A percentile compares a stretch with the other conserved stretches of the same genome.
These are phyloP conservation scores for Corythoichthys intestinalis DNA, from an alignment of 2,113 vertebrate species.

Conservation along the genomic window DNA sequence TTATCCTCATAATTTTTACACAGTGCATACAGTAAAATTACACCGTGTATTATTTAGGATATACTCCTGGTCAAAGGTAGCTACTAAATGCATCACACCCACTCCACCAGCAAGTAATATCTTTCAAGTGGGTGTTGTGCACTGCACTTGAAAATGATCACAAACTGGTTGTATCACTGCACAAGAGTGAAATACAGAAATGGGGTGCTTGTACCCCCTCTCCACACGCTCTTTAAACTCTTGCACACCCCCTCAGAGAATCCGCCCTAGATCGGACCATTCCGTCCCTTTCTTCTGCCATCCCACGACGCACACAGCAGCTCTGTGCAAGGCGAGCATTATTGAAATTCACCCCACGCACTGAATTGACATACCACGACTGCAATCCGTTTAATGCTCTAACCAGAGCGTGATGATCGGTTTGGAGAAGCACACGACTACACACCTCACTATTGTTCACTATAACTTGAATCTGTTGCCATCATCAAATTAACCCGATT, in stretches of 20 bases:
- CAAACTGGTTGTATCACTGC: background rate
- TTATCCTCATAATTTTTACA: background rate
- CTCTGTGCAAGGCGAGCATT: conserved; percentile 11
- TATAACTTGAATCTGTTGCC: background rate
- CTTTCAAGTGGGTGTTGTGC: background rate
- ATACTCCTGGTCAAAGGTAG: background rate
- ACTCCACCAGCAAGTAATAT: conserved; percentile 4
- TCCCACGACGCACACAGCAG: conserved; percentile 39
- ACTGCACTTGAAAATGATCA: background rate
- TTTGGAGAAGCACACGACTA: background rate
- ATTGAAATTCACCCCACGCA: conserved; percentile 52
- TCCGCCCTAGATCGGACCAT: conserved; percentile 10
- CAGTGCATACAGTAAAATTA: background rate
- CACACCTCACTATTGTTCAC: too few relatives aligned
- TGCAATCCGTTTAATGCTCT: background rate
- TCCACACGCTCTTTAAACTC: background rate
- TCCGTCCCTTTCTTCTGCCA: conserved; percentile 19
- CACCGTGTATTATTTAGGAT: too few relatives aligned
- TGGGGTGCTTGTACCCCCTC: background rate
- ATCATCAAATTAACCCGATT: background rate
- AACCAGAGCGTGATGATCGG: conserved; percentile 6
- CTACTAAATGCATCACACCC: conserved; percentile 1
- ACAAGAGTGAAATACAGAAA: background rate
- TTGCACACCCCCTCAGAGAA: conserved; percentile 16
- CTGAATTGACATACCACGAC: conserved; percentile 23